These are phyloP conservation scores for Psilanteris sp. DNA, from an alignment of 1,140 invertebrate species.

Conservation along the genomic window DNA sequence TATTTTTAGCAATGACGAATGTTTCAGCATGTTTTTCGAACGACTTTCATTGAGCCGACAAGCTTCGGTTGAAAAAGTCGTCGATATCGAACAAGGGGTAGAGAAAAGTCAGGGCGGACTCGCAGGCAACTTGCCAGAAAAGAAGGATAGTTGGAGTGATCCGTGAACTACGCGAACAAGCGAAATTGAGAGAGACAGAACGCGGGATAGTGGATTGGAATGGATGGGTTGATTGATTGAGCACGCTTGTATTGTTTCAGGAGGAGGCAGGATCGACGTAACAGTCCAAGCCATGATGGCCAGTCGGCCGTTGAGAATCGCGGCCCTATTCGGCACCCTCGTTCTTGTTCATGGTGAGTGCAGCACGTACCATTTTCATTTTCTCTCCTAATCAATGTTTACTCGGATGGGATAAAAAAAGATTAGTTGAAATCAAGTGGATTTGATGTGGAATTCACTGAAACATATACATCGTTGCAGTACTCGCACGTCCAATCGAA, in stretches of 20 bases:
- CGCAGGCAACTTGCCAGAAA: conserved; percentile 62
- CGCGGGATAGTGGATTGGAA: conserved; percentile 59
- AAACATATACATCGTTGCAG: conserved; percentile 28
- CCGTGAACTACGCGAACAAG: conserved; percentile 28
- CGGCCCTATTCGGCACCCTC: conserved; percentile 76
- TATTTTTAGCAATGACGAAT: conserved; percentile 62
- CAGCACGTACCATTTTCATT: conserved; percentile 65
- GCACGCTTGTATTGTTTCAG: conserved; percentile 72
- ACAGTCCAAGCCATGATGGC: conserved; percentile 79
- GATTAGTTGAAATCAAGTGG: conserved; percentile 60
- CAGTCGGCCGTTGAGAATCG: conserved; percentile 75
- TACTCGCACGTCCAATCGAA: conserved; percentile 24
- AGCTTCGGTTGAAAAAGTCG: conserved; percentile 61
- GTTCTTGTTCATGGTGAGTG: conserved; percentile 77
- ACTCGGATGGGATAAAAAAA: conserved; percentile 45
- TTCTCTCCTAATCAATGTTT: conserved; percentile 64
- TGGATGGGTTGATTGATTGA: conserved; percentile 66
- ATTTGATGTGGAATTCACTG: conserved; percentile 46
- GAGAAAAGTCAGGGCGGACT: conserved; percentile 57
- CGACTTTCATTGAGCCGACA: conserved; percentile 63
- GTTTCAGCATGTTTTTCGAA: conserved; percentile 54
- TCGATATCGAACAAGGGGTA: conserved; percentile 58
- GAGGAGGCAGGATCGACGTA: conserved; percentile 80
- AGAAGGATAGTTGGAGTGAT: conserved; percentile 48
- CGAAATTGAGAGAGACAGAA: conserved; percentile 3